Evolutionary conservation across 2,888 invertebrate species (phyloP), one percentile per base, ranked within the genome.

Genomic region (Ptychoptera albimana): DNA sequence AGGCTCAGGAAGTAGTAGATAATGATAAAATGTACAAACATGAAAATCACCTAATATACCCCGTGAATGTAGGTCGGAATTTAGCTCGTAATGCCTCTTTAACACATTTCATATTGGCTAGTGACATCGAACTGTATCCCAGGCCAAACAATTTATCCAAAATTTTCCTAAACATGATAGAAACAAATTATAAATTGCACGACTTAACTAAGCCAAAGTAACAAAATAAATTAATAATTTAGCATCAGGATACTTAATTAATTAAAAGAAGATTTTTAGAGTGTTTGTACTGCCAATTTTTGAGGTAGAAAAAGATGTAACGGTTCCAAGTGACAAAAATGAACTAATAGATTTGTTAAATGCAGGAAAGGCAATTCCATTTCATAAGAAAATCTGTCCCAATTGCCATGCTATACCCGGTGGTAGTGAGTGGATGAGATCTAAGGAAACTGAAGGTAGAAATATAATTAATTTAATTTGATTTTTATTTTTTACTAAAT

Each of bases 71-170:
- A 5, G 88, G 83, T 0, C 70, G 89, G 13, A 89, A 89, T 61
- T 73, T 89, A 7, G 89, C 89, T 0, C 69, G 89, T 14, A 80
- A 81, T 51, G 73, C 77, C 32, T 82, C 82, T 0, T 72, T 79
- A 39, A 89, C 89, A 0, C 75, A 84, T 58, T 88, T 75, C 59
- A 73, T 89, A 32, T 71, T 89, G 37, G 77, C 87, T 7, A 84
- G 85, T 42, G 89, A 91, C 59, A 85, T 89, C 52, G 89, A 91
- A 61, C 72, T 91, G 34, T 87, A 85, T 60, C 89, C 89, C 39
- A 86, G 79, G 61, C 78, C 81, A 32, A 3, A 23, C n/a, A 74
- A 79, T 51, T 66, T 89, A 49, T 79, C 82, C 42, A 70, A 73
- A 1, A 72, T 77, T 56, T 91, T 91, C 66, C 67, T 89, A 48